Evolutionary conservation across 2,113 vertebrate species (phyloP).

Genomic region (Gnathonemus longibarbis): DNA sequence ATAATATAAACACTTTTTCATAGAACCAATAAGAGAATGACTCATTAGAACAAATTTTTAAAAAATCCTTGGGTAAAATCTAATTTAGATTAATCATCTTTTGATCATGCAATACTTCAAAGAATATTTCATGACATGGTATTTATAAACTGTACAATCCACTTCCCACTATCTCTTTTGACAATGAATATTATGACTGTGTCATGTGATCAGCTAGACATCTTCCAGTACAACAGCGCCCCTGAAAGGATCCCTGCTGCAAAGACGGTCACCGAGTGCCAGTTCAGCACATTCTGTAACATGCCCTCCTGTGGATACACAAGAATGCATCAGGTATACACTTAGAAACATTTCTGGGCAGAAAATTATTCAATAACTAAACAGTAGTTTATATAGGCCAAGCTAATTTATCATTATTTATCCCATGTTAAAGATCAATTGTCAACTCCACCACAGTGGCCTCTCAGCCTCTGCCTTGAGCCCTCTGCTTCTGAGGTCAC

Average conservation of each 20-base stretch:
- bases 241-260: background rate
- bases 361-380: background rate
- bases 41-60: background rate
- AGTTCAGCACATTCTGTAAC: background rate
- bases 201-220: background rate
- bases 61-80: background rate
- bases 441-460: background rate
- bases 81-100: background rate
- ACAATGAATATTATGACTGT: background rate
- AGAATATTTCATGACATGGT: background rate
- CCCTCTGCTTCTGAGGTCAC: background rate
- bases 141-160: background rate
- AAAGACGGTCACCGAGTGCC: background rate
- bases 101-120: background rate
- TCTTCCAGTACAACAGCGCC: conserved; percentile 11
- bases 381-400: background rate
- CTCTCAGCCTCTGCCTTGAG: background rate
- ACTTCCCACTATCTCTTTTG: background rate
- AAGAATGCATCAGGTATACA: background rate
- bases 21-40: background rate
- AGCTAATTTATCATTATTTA: background rate
- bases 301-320: background rate
- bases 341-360: background rate
- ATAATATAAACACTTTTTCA: background rate
- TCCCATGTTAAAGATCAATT: background rate